Evolutionary conservation across 2,113 vertebrate genomes (phyloP).

Genomic region (Ia io): DNA sequence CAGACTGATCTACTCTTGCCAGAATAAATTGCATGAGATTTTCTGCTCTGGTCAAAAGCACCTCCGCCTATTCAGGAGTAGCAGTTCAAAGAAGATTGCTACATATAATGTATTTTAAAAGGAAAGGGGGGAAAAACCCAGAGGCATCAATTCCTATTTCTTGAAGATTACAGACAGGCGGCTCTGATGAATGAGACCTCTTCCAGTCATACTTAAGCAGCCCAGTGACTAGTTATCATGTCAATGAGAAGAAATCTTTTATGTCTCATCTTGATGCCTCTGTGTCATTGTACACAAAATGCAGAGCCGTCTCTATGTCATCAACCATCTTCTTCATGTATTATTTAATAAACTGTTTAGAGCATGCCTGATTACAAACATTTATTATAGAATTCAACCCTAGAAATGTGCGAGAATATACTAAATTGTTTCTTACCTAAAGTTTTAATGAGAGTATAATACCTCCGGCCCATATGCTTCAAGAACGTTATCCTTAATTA

Average conservation of each 20-base stretch:
- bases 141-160: slow-evolving; percentile 56
- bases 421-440: slow-evolving; percentile 84
- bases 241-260: slow-evolving; percentile 60
- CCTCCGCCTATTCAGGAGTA: background rate
- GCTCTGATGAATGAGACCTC: slow-evolving; percentile 47
- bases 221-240: slow-evolving; percentile 66
- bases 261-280: slow-evolving; percentile 41
- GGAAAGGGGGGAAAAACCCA: background rate
- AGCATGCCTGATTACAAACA: slow-evolving; percentile 82
- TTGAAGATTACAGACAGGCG: slow-evolving; percentile 40
- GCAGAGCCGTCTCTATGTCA: slow-evolving; percentile 58
- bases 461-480: slow-evolving; percentile 87
- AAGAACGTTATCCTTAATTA: slow-evolving; percentile 90
- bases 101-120: background rate
- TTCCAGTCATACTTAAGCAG: slow-evolving; percentile 57
- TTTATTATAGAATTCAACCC: slow-evolving; percentile 81
- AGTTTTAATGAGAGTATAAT: slow-evolving; percentile 87
- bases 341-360: slow-evolving; percentile 84
- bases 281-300: slow-evolving; percentile 52
- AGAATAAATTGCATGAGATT: background rate
- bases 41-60: background rate
- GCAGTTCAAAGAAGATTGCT: background rate
- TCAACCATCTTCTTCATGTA: slow-evolving; percentile 79
- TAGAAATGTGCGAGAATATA: slow-evolving; percentile 71
- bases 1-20: background rate